Base-by-base conservation (phyloP, 2,888 invertebrate species). In the Villa cingulata region DNA sequence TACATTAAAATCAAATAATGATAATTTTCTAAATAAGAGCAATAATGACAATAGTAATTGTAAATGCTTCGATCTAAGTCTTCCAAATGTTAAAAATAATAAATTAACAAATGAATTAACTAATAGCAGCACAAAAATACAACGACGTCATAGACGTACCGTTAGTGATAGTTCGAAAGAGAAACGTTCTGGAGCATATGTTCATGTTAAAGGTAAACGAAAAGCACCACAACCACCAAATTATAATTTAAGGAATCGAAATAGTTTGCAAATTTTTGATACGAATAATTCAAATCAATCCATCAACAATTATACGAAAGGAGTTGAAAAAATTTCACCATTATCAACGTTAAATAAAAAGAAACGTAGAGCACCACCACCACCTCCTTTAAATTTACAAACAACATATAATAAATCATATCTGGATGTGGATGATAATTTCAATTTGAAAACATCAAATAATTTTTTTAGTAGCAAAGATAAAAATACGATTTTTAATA, bases 161-260 rank as follows among this genome's bases (percentile, higher is more conserved):
- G 72, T 74, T n/a, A 81, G 79, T 59, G 80, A 80, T 65, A 72
- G 72, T 16, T 72, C 75, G 20, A 73, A 74, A 54, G 74, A 74
- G 51, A 73, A 75, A 41, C 74, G 74, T 54, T 72, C 77, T 12
- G 75, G 76, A 5, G 68, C 71, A 4, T 72, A 72, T 56, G 63
- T 72, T 20, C 81, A 85, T 69, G 84, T 85, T 1, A 83, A 82
- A 54, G 85, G 85, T 20, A 86, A 86, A 63, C 68, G 85, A 43
- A 77, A 76, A 59, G 85, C 85, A 1, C 85, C 85, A 1, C 75
- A 73, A 53, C 85, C 85, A 6, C 85, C 83, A 54, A 54, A 23
- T 4, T 23, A 6, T 23, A 17, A 10, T 17, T 34, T 39, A 7
- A 12, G 43, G 32, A 43, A 37, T 41, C 20, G 27, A 18, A 29